A percentile compares a stretch with the other conserved stretches of the same genome.
These are phyloP conservation scores for Proisotoma minuta DNA, from an alignment of 2,888 invertebrate species.

Conservation along the genomic window DNA sequence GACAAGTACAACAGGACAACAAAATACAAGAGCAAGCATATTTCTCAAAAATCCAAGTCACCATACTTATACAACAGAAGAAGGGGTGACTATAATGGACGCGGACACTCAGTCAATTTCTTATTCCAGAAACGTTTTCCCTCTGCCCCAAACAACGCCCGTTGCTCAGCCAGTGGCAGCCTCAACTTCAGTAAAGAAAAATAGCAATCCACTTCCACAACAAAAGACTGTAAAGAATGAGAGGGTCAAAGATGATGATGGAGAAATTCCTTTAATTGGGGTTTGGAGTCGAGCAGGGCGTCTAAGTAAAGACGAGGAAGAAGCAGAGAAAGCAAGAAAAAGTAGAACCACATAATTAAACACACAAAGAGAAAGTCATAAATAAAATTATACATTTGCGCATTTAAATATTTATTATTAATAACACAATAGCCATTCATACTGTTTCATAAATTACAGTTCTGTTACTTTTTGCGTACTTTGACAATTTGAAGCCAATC, in stretches of 20 bases:
- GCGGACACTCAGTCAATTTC: slow-evolving; percentile 4
- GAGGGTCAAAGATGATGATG: not conserved
- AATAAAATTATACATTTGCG: too few species aligned
- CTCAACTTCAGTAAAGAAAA: not conserved
- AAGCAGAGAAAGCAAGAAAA: not conserved
- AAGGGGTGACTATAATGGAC: slow-evolving; percentile 12
- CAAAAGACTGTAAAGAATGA: not conserved
- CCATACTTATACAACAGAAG: not conserved
- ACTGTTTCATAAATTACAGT: too few species aligned
- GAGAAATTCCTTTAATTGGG: not conserved
- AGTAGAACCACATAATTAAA: too few species aligned
- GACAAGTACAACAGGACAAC: not conserved
- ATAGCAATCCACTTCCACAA: not conserved
- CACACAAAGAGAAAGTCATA: too few species aligned
- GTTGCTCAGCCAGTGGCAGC: too few species aligned
- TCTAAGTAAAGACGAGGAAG: not conserved
- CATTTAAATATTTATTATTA: too few species aligned
- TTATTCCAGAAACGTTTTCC: slow-evolving; percentile 9
- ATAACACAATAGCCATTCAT: too few species aligned
- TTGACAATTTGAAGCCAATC: too few species aligned
- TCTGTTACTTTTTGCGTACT: too few species aligned
- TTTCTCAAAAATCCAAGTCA: not conserved
- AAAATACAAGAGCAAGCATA: not conserved
- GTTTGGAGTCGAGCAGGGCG: slow-evolving; percentile 3
- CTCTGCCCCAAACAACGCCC: not conserved